Evolutionary conservation across 2,113 vertebrate species (phyloP).

Genomic region (Smithornis capensis): DNA sequence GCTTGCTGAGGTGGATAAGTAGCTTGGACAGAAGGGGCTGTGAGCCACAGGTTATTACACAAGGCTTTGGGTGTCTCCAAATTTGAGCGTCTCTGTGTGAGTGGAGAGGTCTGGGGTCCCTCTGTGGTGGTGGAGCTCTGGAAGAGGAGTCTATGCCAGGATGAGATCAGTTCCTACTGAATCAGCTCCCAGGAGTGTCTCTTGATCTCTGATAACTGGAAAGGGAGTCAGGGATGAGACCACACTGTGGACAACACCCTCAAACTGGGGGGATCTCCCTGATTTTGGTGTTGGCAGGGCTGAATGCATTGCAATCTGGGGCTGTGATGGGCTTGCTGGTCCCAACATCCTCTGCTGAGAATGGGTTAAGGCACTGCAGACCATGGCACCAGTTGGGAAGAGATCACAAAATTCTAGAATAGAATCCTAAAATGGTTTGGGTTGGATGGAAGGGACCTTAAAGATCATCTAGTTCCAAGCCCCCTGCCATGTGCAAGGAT

Average conservation of each 20-base stretch:
- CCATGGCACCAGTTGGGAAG: background rate
- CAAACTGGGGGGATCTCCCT: background rate
- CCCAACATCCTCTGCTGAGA: background rate
- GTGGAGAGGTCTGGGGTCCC: background rate
- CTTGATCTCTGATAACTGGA: background rate
- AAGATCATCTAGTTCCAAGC: background rate
- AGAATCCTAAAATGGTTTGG: background rate
- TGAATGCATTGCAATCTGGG: background rate
- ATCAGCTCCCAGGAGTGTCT: background rate
- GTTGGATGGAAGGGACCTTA: background rate
- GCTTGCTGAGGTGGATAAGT: background rate
- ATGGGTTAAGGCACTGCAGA: background rate
- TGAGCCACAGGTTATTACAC: background rate
- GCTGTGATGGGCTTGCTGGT: background rate
- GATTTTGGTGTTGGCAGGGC: background rate
- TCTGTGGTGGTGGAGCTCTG: background rate
- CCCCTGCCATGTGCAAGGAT: background rate
- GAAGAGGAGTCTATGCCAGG: background rate
- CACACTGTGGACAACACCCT: no score
- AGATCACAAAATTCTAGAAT: background rate
- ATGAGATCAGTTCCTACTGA: background rate
- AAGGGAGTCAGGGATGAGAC: background rate
- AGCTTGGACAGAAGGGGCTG: background rate
- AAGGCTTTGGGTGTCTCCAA: background rate
- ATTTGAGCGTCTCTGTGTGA: background rate